phyloP scores from a whole-genome alignment of 2,113 vertebrate genomes.

The Centropristis striata region DNA sequence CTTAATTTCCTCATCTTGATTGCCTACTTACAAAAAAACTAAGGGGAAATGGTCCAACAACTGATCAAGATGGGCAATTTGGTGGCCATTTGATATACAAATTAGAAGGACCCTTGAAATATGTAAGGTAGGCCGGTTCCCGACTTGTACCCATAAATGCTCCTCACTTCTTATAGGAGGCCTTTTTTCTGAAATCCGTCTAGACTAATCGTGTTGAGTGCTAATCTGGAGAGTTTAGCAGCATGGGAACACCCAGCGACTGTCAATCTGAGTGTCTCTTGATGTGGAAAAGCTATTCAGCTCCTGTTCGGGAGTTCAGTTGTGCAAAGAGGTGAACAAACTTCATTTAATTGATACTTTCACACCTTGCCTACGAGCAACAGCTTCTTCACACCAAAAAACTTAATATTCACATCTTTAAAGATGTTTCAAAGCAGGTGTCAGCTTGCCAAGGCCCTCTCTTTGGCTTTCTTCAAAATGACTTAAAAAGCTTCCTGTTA shows the following conservation, averaged over 20 bases:
- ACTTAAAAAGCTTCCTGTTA: neutral
- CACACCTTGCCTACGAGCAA: neutral
- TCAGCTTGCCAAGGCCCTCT: conserved; percentile 9
- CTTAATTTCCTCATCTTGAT: too few relatives aligned
- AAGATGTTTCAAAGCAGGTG: neutral
- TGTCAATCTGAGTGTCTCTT: neutral
- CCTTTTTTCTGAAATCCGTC: too few relatives aligned
- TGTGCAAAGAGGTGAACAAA: neutral
- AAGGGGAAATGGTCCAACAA: too few relatives aligned
- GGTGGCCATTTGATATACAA: too few relatives aligned
- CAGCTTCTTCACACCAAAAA: neutral
- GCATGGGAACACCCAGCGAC: neutral
- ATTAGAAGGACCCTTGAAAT: too few relatives aligned
- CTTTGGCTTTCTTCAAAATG: neutral
- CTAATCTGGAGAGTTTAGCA: neutral
- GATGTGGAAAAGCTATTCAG: neutral
- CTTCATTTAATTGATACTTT: neutral
- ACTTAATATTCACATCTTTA: neutral
- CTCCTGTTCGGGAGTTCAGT: neutral
- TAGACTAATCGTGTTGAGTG: too few relatives aligned
- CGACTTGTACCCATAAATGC: too few relatives aligned
- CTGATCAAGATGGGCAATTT: too few relatives aligned
- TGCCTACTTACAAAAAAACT: too few relatives aligned
- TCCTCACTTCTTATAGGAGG: too few relatives aligned
- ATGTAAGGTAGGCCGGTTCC: too few relatives aligned